Conservation (phyloP, 2,797 vertebrate genomes). For the Tarsius wallacei region DNA sequence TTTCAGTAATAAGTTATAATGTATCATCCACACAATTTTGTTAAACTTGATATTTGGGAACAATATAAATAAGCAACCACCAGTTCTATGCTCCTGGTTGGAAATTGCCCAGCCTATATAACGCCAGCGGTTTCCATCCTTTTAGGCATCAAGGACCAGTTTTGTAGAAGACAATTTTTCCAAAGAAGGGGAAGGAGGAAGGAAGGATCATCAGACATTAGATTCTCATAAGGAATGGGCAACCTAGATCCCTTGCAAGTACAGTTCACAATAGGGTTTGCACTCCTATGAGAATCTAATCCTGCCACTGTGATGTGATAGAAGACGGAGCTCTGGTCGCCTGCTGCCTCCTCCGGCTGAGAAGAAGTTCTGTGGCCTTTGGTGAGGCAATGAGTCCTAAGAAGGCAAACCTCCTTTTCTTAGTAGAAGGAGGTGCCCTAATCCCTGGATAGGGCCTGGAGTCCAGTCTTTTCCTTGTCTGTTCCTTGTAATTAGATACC, state of each 20-base stretch:
- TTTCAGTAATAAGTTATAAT: rapidly evolving
- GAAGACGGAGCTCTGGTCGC: no score
- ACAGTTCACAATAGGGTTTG: no score
- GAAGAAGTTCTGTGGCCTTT: background rate
- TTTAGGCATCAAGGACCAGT: no score
- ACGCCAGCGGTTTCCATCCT: no score
- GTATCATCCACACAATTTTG: rapidly evolving
- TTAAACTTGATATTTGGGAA: background rate
- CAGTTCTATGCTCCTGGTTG: background rate
- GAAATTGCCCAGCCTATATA: background rate
- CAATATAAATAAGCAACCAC: rapidly evolving
- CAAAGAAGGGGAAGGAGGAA: no score
- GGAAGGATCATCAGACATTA: no score
- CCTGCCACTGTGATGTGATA: no score
- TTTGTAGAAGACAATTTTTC: no score
- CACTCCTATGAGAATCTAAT: no score
- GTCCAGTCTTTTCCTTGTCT: rapidly evolving
- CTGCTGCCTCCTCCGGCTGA: background rate
- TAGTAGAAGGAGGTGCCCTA: rapidly evolving
- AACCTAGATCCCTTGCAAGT: no score
- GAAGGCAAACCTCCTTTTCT: no score
- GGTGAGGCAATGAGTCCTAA: rapidly evolving
- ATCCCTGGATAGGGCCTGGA: rapidly evolving
- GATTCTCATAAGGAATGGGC: no score
- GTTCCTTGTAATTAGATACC: background rate